Conservation (phyloP, 23 tunicate genomes). For the Clavelina lepadiformis region DNA sequence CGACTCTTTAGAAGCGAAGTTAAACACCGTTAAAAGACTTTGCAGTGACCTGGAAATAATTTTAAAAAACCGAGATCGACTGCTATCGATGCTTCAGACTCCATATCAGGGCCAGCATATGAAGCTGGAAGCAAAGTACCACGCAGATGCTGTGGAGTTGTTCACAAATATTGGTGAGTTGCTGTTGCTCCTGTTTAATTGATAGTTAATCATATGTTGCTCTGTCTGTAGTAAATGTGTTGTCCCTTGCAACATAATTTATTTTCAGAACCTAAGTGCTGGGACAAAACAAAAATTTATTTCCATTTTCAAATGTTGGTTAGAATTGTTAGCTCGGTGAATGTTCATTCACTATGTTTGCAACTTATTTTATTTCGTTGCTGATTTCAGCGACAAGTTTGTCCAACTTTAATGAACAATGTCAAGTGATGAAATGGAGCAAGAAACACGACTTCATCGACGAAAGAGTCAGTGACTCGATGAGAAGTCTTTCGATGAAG, state of each 20-base stretch:
- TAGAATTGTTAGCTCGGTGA: too few species aligned
- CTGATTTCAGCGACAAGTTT: conserved; percentile 3
- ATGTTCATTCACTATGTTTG: not conserved
- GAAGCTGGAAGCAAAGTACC: conserved; percentile 31
- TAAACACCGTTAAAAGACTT: conserved; percentile 9
- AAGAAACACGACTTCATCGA: conserved; percentile 8
- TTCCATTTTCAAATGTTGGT: too few species aligned
- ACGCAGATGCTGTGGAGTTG: conserved; percentile 6
- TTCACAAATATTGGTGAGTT: conserved; percentile 25
- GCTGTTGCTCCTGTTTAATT: too few species aligned
- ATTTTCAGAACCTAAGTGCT: too few species aligned
- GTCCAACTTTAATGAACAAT: conserved; percentile 9
- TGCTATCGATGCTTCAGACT: conserved; percentile 6
- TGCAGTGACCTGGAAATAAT: conserved; percentile 18
- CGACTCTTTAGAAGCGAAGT: conserved; percentile 20
- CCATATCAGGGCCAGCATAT: conserved; percentile 25
- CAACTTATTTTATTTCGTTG: not conserved
- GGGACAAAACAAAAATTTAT: too few species aligned
- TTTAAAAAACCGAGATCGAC: conserved; percentile 2
- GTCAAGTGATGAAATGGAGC: conserved; percentile 16
- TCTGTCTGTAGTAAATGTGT: too few species aligned
- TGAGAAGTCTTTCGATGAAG: not conserved
- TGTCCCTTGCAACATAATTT: too few species aligned
- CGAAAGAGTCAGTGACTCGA: not conserved
- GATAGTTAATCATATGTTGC: too few species aligned